Evolutionary conservation across 2,888 invertebrate species (phyloP), one percentile per base, ranked within the genome.

Genomic region (Pasiphila rectangulata): DNA sequence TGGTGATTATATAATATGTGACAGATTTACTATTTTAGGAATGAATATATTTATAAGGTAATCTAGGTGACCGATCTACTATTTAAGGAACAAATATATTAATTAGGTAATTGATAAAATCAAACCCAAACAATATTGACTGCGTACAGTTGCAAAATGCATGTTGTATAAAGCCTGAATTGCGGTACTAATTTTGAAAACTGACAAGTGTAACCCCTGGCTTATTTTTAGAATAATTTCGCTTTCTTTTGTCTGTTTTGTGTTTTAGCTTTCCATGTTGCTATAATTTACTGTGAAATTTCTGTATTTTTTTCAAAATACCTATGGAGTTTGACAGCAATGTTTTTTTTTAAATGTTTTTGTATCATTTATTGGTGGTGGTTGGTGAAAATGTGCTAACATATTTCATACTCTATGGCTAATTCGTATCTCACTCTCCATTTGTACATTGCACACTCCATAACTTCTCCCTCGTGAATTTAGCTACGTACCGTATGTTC

Each of bases 311-410:
- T 10, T 7, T 7, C 2, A 1, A 12, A 37, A 6, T 3, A 15
- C 3, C 2, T 13, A 29, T 10, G 2, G 54, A 34, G 48, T 60
- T 41, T 60, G 51, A 50, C 51, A 47, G 47, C 46, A 44, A 46
- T 36, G 24, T 39, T 25, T 34, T 35, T 39, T 60, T 51, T 49
- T 58, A 47, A 60, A 55, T 61, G 47, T 57, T 57, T 58, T 57
- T 57, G 46, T 63, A 58, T 61, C 55, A 63, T 72, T 73, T 75
- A 72, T 20, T 79, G 86, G 86, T 88, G 88, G 82, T 87, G 88
- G 87, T 88, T 87, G 88, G 88, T 85, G 87, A 87, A 88, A 88
- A 88, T 88, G 88, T 88, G 88, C 86, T 88, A 88, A 88, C 87
- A 83, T 81, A 75, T 67, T 79, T 83, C 83, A 83, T 81, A 83